Conservation (phyloP, 2,888 invertebrate species). For the Auanema freiburgensis region DNA sequence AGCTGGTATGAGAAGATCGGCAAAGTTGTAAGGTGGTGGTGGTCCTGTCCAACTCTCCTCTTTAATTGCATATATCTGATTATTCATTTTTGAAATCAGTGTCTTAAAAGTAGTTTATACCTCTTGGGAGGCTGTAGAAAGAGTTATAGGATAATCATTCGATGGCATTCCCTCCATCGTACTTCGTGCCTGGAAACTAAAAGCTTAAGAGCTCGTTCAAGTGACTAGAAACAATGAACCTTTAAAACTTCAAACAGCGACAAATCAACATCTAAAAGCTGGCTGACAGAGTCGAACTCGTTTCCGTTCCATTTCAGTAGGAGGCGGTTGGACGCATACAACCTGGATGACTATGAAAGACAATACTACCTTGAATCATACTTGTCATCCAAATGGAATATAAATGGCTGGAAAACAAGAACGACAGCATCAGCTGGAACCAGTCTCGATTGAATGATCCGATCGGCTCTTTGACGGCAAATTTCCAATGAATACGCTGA, state of each 20-base stretch:
- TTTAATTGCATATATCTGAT: not conserved
- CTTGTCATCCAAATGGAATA: conserved; percentile 29
- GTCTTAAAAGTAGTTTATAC: not conserved
- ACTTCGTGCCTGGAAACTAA: not conserved
- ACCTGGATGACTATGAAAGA: conserved; percentile 14
- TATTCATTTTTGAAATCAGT: not conserved
- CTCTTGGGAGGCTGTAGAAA: not conserved
- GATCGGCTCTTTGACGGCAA: conserved; percentile 21
- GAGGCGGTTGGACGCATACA: conserved; percentile 23
- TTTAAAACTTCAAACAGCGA: conserved; percentile 22
- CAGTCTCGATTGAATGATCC: conserved; percentile 24
- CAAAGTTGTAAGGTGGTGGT: conserved; percentile 10
- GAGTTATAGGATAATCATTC: not conserved
- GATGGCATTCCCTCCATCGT: not conserved
- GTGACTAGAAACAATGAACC: not conserved
- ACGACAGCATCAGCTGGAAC: conserved; percentile 19
- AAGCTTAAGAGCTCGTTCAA: too few species aligned
- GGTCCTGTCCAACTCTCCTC: conserved; percentile 14
- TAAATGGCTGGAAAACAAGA: conserved; percentile 37
- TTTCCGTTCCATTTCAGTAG: conserved; percentile 20
- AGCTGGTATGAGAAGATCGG: conserved; percentile 14
- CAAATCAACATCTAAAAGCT: conserved; percentile 27
- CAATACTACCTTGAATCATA: not conserved
- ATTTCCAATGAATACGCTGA: conserved; percentile 18
- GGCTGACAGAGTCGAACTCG: conserved; percentile 29